Base-by-base conservation (phyloP, 2,113 vertebrate genomes). In the Tautogolabrus adspersus region DNA sequence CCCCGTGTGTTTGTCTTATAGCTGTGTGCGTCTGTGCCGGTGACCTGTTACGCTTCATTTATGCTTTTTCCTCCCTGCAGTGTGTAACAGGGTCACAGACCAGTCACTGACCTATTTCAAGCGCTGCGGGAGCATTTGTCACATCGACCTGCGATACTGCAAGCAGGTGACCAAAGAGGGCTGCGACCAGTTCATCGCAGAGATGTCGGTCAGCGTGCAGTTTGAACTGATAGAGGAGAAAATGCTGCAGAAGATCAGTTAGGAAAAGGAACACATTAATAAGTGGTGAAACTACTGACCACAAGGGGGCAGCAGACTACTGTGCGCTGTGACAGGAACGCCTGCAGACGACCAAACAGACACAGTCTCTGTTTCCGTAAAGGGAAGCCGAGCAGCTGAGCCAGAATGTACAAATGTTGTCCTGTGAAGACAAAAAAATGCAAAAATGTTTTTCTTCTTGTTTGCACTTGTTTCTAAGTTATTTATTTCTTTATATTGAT, bases 71-170 rank as follows among this genome's bases (percentile, higher is more conserved):
- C 70, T 83, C 67, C 52, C 13, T 42, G 3, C 93, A 99, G 98
- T 97, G 90, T 99, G 98, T 93, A 97, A 97, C 95, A 95, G 96
- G 92, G 96, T 98, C 65, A 98, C 96, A 71, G 98, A 98, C 90
- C 97, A 96, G 94, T 97, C 96, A 80, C 96, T 98, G 95, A 96
- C 96, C 83, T 99, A 96, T 92, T 98, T 99, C 94, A 98, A 99
- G 92, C 97, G 97, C 65, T 98, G 97, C 55, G 97, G 97, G 15
- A 98, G 96, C 90, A 97, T 99, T 92, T 97, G 96, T 91, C 96
- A 95, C 75, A 99, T 98, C 40, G 97, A 99, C 94, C 93, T 99
- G 92, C 95, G 97, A 73, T 98, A 95, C 96, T 99, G 97, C 95
- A 98, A 97, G 92, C 96, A 97, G 87, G 97, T 99, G 88, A 97